Evolutionary conservation across 1,140 invertebrate genomes (phyloP).

Genomic region (Eubasilissa regina): DNA sequence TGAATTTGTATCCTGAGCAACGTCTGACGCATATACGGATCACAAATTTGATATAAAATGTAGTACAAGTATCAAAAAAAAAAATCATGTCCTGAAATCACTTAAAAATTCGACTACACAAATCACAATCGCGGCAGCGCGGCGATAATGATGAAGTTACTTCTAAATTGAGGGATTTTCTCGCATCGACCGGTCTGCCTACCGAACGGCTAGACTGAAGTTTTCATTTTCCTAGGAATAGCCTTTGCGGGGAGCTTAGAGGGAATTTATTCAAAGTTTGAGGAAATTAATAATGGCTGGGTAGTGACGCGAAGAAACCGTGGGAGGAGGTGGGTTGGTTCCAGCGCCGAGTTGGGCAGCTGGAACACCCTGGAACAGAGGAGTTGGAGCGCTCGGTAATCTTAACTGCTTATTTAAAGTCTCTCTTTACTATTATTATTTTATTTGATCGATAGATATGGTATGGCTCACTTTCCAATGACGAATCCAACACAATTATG

Average conservation of each 20-base stretch:
- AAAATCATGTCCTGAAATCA: too few species aligned
- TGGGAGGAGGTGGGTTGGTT: not conserved
- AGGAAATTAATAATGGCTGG: constrained; percentile 59
- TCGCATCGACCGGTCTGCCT: constrained; percentile 1
- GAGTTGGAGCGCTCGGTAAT: not conserved
- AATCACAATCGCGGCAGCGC: not conserved
- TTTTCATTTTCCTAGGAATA: constrained; percentile 58
- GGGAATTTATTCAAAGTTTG: constrained; percentile 60
- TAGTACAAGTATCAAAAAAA: too few species aligned
- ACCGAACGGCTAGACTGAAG: constrained; percentile 29
- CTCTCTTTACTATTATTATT: not conserved
- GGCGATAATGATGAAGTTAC: constrained; percentile 6
- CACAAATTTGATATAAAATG: too few species aligned
- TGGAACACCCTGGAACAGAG: not conserved
- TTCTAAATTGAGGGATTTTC: constrained; percentile 1
- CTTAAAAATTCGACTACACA: too few species aligned
- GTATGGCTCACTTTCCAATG: too few species aligned
- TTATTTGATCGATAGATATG: not conserved
- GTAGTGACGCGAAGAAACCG: constrained; percentile 49
- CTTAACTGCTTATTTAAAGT: constrained; percentile 1
- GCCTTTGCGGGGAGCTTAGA: constrained; percentile 57
- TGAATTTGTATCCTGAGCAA: too few species aligned
- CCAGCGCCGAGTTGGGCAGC: too few species aligned
- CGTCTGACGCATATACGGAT: too few species aligned
- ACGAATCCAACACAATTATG: too few species aligned